Conservation (phyloP, 1,140 invertebrate species). For the Atopsyche davidsoni region DNA sequence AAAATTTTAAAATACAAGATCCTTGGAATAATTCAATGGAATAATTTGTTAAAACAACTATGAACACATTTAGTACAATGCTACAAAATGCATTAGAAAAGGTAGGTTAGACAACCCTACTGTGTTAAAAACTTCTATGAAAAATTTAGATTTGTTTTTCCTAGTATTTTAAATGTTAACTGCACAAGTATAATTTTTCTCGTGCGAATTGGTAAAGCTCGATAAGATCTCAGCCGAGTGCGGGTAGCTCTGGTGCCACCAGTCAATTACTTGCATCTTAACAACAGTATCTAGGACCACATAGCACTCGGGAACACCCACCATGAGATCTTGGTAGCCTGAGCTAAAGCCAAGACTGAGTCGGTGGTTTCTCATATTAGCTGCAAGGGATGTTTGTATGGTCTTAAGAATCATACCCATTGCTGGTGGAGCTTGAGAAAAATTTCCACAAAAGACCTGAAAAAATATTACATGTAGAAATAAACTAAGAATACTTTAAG, state of each 20-base stretch:
- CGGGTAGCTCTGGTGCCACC: conserved; percentile 25
- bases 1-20: too few relatives aligned
- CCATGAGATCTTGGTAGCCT: conserved; percentile 1
- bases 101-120: too few relatives aligned
- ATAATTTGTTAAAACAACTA: too few relatives aligned
- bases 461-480: conserved; percentile 4
- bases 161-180: too few relatives aligned
- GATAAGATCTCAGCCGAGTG: conserved; percentile 20
- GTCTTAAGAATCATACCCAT: conserved; percentile 23
- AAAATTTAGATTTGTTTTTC: too few relatives aligned
- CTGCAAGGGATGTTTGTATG: conserved; percentile 20
- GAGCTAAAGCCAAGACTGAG: conserved; percentile 22
- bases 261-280: conserved; percentile 24
- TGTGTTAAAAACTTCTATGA: too few relatives aligned
- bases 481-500: conserved; percentile 4
- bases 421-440: conserved; percentile 15
- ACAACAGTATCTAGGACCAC: conserved; percentile 22
- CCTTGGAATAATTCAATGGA: too few relatives aligned
- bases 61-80: too few relatives aligned
- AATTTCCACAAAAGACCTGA: conserved; percentile 23
- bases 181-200: too few relatives aligned
- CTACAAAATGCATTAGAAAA: too few relatives aligned
- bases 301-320: conserved; percentile 7
- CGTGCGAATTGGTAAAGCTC: too few relatives aligned
- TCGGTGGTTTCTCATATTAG: conserved; percentile 19